These are phyloP conservation scores for Zaprionus obscuricornis DNA, from an alignment of 2,888 invertebrate genomes.

Conservation along the genomic window DNA sequence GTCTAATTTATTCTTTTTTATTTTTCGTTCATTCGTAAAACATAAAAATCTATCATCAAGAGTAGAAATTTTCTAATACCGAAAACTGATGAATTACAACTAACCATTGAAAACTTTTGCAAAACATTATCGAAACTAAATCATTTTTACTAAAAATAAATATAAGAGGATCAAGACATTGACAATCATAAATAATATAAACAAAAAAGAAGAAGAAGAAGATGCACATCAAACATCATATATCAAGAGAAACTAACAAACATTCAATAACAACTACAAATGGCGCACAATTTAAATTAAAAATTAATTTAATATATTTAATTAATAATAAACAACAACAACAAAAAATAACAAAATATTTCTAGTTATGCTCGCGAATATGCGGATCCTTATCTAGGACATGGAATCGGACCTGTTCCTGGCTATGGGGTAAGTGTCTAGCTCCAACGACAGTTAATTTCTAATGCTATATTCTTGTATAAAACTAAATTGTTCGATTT, in stretches of 20 bases:
- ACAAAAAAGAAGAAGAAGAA: slow-evolving; percentile 7
- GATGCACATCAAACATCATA: background rate
- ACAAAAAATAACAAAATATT: slow-evolving; percentile 59
- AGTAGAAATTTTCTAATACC: slow-evolving; percentile 52
- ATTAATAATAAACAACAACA: slow-evolving; percentile 43
- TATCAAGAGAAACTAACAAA: slow-evolving; percentile 33
- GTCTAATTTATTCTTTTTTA: slow-evolving; percentile 39
- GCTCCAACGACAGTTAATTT: background rate
- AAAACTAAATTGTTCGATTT: no score
- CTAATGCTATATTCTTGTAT: background rate
- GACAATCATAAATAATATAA: background rate
- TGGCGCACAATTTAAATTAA: background rate
- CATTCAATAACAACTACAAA: background rate
- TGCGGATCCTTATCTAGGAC: slow-evolving; percentile 96
- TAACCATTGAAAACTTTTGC: slow-evolving; percentile 69
- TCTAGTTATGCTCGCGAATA: slow-evolving; percentile 94
- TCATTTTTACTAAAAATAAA: slow-evolving; percentile 60
- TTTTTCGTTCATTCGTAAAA: slow-evolving; percentile 50
- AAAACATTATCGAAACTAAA: slow-evolving; percentile 70
- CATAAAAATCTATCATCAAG: slow-evolving; percentile 50
- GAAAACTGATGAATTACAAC: slow-evolving; percentile 54
- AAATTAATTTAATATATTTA: background rate
- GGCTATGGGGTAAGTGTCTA: slow-evolving; percentile 94
- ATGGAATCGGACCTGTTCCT: slow-evolving; percentile 97
- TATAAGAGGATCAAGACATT: background rate